These are phyloP conservation scores for Microctenopoma lineatum DNA, from an alignment of 2,797 vertebrate genomes.

Conservation along the genomic window DNA sequence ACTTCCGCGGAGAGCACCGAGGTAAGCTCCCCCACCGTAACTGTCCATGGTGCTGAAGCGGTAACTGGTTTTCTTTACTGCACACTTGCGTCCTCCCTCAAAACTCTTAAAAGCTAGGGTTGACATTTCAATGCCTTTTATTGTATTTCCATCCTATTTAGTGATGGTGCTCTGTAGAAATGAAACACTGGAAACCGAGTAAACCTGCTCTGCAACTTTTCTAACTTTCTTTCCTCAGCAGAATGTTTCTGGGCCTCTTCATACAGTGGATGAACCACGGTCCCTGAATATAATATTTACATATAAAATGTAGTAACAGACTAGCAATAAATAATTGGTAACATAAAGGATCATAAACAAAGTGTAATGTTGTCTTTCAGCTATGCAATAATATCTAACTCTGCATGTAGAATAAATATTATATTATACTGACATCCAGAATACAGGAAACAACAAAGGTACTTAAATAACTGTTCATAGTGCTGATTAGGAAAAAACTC, in stretches of 20 bases:
- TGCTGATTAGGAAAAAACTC: conserved; percentile 42
- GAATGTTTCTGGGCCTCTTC: conserved; percentile 34
- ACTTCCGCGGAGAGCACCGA: conserved; percentile 62
- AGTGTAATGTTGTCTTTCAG: conserved; percentile 9
- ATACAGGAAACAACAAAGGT: not conserved
- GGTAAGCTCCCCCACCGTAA: conserved; percentile 73
- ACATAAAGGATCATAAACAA: conserved; percentile 23
- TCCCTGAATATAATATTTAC: not conserved
- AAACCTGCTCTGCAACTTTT: conserved; percentile 40
- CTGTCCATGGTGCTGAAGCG: conserved; percentile 86
- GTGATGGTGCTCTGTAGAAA: conserved; percentile 65
- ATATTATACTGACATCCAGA: no score
- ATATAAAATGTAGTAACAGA: not conserved
- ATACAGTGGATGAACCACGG: conserved; percentile 22
- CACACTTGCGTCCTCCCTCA: conserved; percentile 70
- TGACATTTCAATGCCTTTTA: conserved; percentile 82
- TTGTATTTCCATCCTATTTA: conserved; percentile 79
- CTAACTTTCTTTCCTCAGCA: conserved; percentile 42
- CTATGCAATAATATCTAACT: no score
- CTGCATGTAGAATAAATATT: no score
- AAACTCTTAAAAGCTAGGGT: conserved; percentile 75
- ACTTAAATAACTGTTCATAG: conserved; percentile 57
- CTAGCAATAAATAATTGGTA: not conserved
- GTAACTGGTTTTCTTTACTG: conserved; percentile 78
- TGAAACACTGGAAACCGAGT: conserved; percentile 50